Evolutionary conservation across 2,888 invertebrate species (phyloP).

Genomic region (Mechanitis messenoides): DNA sequence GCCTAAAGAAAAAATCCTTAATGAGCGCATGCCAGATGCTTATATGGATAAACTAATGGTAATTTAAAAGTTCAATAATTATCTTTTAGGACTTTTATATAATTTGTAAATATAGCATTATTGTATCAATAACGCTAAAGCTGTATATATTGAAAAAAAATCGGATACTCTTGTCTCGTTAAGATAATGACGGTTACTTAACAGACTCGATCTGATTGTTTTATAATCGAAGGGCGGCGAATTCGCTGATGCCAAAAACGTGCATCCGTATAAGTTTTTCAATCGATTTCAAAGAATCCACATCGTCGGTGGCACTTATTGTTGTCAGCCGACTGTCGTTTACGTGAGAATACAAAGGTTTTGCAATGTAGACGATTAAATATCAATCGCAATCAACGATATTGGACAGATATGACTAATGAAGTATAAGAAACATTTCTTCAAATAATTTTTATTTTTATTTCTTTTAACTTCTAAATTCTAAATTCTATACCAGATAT

Average conservation of each 20-base stretch:
- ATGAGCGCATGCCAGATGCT: conserved; percentile 43
- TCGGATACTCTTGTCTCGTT: conserved; percentile 29
- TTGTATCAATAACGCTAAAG: neutral
- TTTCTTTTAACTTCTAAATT: too few species aligned
- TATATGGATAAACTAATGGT: conserved; percentile 54
- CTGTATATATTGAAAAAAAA: conserved; percentile 17
- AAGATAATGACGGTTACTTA: conserved; percentile 34
- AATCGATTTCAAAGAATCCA: conserved; percentile 70
- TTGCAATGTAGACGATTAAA: conserved; percentile 55
- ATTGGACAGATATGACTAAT: conserved; percentile 45
- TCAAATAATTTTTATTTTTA: too few species aligned
- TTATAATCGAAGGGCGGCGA: conserved; percentile 56
- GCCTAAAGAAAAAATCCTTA: conserved; percentile 51
- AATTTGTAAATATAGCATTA: too few species aligned
- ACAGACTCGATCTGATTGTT: conserved; percentile 37
- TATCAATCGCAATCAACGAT: conserved; percentile 44
- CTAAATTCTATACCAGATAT: neutral
- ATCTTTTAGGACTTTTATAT: neutral
- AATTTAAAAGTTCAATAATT: conserved; percentile 30
- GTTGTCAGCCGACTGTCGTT: conserved; percentile 65
- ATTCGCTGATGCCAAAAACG: conserved; percentile 74
- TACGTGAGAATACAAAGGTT: conserved; percentile 74
- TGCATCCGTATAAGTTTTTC: conserved; percentile 73
- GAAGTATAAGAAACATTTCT: conserved; percentile 5
- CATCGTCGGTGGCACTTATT: conserved; percentile 73